Percentiles rank a stretch among this genome's conserved stretches.
Evolutionary conservation across 64 coral and sea anemone genomes (phyloP).

Genomic region (Montipora efflorescens): DNA sequence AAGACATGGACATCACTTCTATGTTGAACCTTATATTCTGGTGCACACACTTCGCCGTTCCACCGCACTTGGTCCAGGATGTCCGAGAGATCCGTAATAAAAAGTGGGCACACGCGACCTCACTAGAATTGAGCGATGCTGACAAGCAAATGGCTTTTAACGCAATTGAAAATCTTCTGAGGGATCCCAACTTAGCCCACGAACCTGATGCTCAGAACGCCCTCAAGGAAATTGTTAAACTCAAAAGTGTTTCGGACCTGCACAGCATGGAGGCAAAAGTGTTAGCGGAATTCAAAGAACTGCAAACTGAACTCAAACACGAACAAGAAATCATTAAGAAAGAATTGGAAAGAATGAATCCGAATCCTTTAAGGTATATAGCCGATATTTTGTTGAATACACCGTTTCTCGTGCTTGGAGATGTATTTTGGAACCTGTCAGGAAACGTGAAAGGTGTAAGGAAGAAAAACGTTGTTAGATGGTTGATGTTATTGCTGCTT

Average conservation of each 20-base stretch:
- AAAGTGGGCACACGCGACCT: slow-evolving; percentile 80
- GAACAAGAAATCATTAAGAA: not conserved
- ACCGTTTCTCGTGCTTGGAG: not conserved
- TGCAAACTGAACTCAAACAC: not conserved
- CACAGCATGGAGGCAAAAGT: slow-evolving; percentile 60
- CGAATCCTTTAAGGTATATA: not conserved
- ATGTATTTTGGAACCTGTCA: not conserved
- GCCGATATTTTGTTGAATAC: not conserved
- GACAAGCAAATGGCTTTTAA: slow-evolving; percentile 72
- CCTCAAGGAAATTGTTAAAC: slow-evolving; percentile 45
- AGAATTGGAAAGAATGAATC: not conserved
- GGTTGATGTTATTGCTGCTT: not conserved
- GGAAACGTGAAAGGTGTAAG: not conserved
- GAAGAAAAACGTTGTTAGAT: not conserved
- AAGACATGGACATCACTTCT: slow-evolving; percentile 53
- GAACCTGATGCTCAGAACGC: slow-evolving; percentile 66
- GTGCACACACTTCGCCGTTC: slow-evolving; percentile 65
- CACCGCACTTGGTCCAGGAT: slow-evolving; percentile 31
- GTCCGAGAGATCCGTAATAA: slow-evolving; percentile 62
- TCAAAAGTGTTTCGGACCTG: slow-evolving; percentile 31
- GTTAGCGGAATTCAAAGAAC: slow-evolving; percentile 43
- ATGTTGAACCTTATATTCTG: slow-evolving; percentile 74
- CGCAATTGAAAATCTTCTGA: slow-evolving; percentile 66
- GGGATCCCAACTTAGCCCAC: slow-evolving; percentile 60
- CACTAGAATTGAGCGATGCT: slow-evolving; percentile 51